Evolutionary conservation across 2,113 vertebrate species (phyloP).

Genomic region (Rattus norvegicus): DNA sequence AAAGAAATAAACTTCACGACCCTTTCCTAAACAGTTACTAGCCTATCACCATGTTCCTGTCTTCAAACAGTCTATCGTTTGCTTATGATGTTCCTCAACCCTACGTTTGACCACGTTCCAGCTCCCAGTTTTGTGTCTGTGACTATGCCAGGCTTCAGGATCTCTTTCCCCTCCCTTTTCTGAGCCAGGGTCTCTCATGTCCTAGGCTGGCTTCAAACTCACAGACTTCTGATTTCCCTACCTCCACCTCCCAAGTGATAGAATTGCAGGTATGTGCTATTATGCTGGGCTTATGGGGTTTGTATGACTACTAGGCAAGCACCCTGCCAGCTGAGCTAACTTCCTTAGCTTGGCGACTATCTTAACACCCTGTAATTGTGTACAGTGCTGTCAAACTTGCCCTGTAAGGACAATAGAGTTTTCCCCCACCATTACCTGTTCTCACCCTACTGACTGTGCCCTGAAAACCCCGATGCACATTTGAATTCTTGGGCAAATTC

Average conservation of each 20-base stretch:
- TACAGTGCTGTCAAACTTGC: background rate
- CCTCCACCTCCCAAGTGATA: background rate
- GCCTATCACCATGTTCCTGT: background rate
- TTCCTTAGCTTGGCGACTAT: background rate
- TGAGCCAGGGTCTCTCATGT: too few relatives aligned
- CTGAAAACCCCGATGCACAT: background rate
- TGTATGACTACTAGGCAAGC: background rate
- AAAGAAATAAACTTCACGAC: background rate
- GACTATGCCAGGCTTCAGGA: background rate
- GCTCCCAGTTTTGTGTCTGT: background rate
- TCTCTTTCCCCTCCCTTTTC: too few relatives aligned
- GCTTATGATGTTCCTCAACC: background rate
- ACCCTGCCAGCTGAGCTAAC: background rate
- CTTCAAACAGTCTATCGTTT: background rate
- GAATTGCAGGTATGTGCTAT: background rate
- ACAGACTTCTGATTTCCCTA: background rate
- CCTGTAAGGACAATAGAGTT: background rate
- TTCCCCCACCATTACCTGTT: background rate
- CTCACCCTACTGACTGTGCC: background rate
- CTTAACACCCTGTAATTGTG: background rate
- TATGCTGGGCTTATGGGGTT: background rate
- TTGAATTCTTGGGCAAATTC: background rate
- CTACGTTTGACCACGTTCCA: background rate
- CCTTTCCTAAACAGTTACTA: background rate
- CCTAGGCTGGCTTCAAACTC: background rate